Base-by-base conservation (phyloP, 2,888 invertebrate species). In the Athalia circularis region DNA sequence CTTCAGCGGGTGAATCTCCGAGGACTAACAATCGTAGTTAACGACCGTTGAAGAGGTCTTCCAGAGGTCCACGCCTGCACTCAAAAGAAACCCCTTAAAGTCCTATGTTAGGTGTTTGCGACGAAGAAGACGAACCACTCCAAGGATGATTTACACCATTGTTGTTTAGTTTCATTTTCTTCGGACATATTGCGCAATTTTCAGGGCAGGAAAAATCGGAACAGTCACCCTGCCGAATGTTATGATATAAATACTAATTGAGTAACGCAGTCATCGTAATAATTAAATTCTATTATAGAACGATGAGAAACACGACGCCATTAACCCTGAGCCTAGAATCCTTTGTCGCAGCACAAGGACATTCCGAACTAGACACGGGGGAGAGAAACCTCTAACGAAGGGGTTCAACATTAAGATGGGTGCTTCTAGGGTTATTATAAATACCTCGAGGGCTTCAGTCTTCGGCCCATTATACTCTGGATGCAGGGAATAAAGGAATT, bases 11-110 rank as follows among this genome's bases (percentile, higher is more conserved):
- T 50, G 77, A 61, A 57, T 65, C 48, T 80, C 70, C 79, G 72
- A 61, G 75, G 75, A 75, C 80, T 81, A 81, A 83, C 83, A 82
- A 80, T 82, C 80, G 77, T 64, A 68, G 80, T 83, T 84, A 84
- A 84, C 82, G 82, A 81, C 78, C 80, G 50, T 79, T 79, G 80
- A 80, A 80, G 79, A 80, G 65, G 61, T 72, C 68, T 81, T 78
- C 79, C 54, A 78, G 78, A 80, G 82, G 82, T 81, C 82, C 79
- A 52, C 75, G 75, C 50, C 77, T 75, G 62, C 72, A 79, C 77
- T 48, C 72, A 74, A 80, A 13, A 67, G 61, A 57, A 70, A 72
- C 64, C 67, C 79, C 81, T 83, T 82, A 80, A 81, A 82, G 79
- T 81, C 68, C 77, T 57, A n/a, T 57, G n/a, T 6, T n/a, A 43